These are phyloP conservation scores for Smutsia gigantea DNA, from an alignment of 2,797 vertebrate species.

Conservation along the genomic window DNA sequence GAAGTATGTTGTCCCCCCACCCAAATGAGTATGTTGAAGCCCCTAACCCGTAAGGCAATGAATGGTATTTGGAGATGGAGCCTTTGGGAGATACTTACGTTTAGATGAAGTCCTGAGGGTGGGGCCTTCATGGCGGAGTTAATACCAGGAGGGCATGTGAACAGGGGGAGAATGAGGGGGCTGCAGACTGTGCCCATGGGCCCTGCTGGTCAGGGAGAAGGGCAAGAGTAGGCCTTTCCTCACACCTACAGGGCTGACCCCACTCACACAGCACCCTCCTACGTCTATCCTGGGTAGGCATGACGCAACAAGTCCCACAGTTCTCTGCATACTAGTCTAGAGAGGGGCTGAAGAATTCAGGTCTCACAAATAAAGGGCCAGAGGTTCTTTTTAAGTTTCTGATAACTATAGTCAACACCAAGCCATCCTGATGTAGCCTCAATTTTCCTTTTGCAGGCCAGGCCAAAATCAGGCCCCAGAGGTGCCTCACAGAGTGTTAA, in stretches of 20 bases:
- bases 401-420: neutral
- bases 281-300: neutral
- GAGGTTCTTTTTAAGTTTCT: neutral
- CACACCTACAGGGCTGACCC: neutral
- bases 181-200: neutral
- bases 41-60: neutral
- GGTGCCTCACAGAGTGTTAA: neutral
- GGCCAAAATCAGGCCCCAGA: neutral
- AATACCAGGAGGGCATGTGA: neutral
- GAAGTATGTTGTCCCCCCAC: neutral
- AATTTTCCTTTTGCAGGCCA: neutral
- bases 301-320: neutral
- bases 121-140: neutral
- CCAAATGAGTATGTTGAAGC: neutral
- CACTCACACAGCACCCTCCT: neutral
- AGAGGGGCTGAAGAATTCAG: neutral
- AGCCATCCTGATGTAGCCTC: neutral
- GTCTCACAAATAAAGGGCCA: neutral
- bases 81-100: neutral
- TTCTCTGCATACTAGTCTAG: neutral
- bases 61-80: neutral
- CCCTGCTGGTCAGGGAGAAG: too few species aligned
- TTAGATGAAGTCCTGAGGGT: neutral
- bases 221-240: too few species aligned
- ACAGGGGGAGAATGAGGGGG: neutral